Base-by-base conservation (phyloP, 2,113 vertebrate species). In the Perccottus glenii region DNA sequence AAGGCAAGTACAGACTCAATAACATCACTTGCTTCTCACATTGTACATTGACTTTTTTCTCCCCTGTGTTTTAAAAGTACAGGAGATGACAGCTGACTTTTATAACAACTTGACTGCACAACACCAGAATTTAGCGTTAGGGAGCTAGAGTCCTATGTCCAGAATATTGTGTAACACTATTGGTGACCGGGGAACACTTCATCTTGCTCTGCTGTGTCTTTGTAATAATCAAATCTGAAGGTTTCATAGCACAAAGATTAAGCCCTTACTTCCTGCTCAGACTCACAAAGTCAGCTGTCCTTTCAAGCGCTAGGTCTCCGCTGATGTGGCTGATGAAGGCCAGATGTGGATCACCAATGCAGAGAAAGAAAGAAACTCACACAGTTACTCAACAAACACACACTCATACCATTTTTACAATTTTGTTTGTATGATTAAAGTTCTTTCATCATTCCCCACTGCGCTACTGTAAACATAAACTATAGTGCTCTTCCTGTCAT, bases 301-400 rank as follows among this genome's bases (percentile, higher is more conserved):
- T 63, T 82, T 83, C 74, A 69, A 87, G 87, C n/a, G 27, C 55
- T 8, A 45, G 77, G 67, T 64, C 72, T 65, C 67, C 51, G 68
- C 50, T 84, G 84, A 86, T 84, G 86, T 72, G 36, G 78, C 70
- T 89, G 80, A 90, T 88, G 82, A 87, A 80, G 83, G 74, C 86
- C 89, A 90, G 83, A 90, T 90, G 87, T 84, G 82, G 68, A 56
- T 67, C 11, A 11, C 46, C 48, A 60, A 46, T 70, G 75, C n/a
- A 82, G 61, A 12, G 48, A 74, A 58, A 80, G 69, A 70, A 36
- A 44, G 71, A 53, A 36, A 79, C 60, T 73, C 76, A 73, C 53
- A 77, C 56, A 67, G 64, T 52, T 66, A 56, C 55, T 72, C 73
- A 67, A 65, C n/a, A n/a, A n/a, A n/a, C 55, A 67, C 65, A 61